Percentiles rank a stretch among this genome's conserved stretches.
Evolutionary conservation across 2,797 vertebrate genomes (phyloP).

Genomic region (Pseudochaenichthys georgianus): DNA sequence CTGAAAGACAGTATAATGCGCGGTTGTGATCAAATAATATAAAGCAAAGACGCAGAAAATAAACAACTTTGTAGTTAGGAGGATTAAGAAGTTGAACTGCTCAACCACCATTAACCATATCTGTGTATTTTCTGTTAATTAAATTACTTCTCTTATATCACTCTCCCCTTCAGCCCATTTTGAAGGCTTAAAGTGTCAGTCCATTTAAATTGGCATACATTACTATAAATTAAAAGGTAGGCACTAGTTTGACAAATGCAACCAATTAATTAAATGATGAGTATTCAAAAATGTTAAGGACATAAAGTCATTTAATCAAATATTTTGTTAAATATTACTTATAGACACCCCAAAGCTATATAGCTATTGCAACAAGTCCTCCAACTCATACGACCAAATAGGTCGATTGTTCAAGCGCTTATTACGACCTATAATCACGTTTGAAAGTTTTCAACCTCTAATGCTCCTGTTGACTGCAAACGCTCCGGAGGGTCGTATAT

Average conservation of each 20-base stretch:
- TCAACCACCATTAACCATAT: background rate
- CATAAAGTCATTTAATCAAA: slow-evolving; percentile 7
- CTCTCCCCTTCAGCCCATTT: background rate
- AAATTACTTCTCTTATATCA: background rate
- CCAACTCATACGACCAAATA: no score
- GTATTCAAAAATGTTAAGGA: background rate
- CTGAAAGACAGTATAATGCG: slow-evolving; percentile 11
- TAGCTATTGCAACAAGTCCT: no score
- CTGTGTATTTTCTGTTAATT: background rate
- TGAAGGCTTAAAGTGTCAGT: background rate
- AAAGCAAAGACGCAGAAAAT: background rate
- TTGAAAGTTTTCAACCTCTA: no score
- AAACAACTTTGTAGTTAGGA: background rate
- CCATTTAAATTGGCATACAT: background rate
- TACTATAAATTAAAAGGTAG: background rate
- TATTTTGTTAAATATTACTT: background rate
- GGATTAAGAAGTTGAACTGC: background rate
- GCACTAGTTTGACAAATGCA: background rate
- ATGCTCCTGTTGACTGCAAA: no score
- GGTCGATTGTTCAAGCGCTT: no score
- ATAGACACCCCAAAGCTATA: no score
- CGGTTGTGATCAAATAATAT: background rate
- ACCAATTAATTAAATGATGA: slow-evolving; percentile 11
- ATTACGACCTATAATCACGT: no score
- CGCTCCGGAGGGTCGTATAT: no score